Percentiles rank a stretch among this genome's conserved stretches.
Conservation (phyloP, 2,888 invertebrate species). For the Agonopterix heracliana region DNA sequence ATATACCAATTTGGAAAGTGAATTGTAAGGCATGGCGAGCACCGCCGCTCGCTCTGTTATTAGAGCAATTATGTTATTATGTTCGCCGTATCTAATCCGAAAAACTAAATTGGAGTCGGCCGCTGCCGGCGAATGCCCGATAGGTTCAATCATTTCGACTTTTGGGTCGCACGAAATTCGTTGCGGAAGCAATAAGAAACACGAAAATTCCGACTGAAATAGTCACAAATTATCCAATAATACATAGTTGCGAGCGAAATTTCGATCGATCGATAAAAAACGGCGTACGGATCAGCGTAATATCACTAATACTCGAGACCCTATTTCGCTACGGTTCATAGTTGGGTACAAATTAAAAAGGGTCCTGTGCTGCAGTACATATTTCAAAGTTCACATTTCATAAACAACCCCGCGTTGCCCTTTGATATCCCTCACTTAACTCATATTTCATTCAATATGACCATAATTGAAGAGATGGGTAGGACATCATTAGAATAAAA, state of each 20-base stretch:
- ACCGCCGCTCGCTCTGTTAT: conserved; percentile 64
- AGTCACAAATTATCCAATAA: conserved; percentile 61
- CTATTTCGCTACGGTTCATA: conserved; percentile 62
- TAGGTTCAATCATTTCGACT: conserved; percentile 71
- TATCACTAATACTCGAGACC: conserved; percentile 33
- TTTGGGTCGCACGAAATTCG: conserved; percentile 75
- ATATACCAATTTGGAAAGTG: conserved; percentile 76
- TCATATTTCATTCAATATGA: conserved; percentile 75
- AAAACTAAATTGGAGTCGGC: conserved; percentile 74
- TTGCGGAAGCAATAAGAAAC: conserved; percentile 76
- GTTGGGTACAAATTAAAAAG: conserved; percentile 73
- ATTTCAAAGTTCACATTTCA: conserved; percentile 72
- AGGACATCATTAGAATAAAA: conserved; percentile 47
- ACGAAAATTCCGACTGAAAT: conserved; percentile 62
- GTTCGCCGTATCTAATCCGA: conserved; percentile 75
- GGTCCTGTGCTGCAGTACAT: conserved; percentile 62
- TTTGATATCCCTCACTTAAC: conserved; percentile 75
- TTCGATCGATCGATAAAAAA: conserved; percentile 39
- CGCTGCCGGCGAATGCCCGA: conserved; percentile 73
- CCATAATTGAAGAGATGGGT: conserved; percentile 68
- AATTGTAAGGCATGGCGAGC: conserved; percentile 72
- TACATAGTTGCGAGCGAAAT: conserved; percentile 43
- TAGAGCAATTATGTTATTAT: conserved; percentile 76
- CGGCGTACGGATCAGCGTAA: conserved; percentile 27
- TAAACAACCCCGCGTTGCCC: conserved; percentile 66